Base-by-base conservation (phyloP, 2,888 invertebrate genomes). In the Drosophila histrio region DNA sequence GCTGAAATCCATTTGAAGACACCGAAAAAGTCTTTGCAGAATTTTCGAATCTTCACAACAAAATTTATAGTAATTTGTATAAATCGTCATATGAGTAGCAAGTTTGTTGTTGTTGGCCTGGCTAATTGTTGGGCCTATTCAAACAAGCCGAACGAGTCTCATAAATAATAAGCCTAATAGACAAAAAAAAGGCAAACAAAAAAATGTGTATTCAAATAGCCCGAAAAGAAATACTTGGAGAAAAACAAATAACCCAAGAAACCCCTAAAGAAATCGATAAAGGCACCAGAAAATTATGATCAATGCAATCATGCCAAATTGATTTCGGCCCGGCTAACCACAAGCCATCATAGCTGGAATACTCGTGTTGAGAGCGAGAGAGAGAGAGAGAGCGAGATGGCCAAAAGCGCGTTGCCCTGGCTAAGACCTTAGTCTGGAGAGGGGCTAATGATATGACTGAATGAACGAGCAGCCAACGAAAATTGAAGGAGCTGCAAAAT, bases 251-350 rank as follows among this genome's bases (percentile, higher is more conserved):
- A 58, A 41, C 46, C 19, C 34, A 44, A 53, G 54, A 41, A 61
- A 76, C 58, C 32, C 17, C 54, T 34, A 28, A 52, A 61, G 54
- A 66, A 64, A 76, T 65, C 71, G 64, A 28, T 58, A 60, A 56
- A 56, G 65, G 59, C 60, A 52, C 56, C 54, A 43, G 43, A 72
- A 67, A 74, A 84, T 84, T 79, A 84, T 85, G 84, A 87, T 85
- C 87, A 82, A 72, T 78, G 82, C 87, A 85, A 85, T 84, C 84
- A 87, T 82, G 87, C 84, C 85, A 87, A 84, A 84, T 87, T 87
- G 85, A 84, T 85, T 85, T 79, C 61, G 63, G 58, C 17, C 43
- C 41, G 41, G 28, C 43, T 41, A 65, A 69, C 72, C 73, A 53
- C 79, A 70, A 56, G 39, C 32, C 41, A 58, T 24, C 32, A 58